Conservation (phyloP, 2,888 invertebrate species). For the Scaptomyza reducta region DNA sequence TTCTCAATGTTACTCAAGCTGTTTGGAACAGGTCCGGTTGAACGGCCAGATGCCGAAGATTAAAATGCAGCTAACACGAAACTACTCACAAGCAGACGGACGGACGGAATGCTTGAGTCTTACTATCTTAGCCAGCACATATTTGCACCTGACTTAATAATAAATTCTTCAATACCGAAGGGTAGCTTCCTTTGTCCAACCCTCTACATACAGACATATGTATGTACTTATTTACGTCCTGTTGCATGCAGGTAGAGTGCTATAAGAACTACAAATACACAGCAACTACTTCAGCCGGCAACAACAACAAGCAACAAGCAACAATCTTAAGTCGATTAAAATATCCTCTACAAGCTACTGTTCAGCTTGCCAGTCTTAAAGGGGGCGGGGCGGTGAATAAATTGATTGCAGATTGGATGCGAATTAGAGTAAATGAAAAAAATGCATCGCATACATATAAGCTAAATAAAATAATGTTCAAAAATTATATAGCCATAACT, state of each 20-base stretch:
- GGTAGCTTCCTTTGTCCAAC: slow-evolving; percentile 11
- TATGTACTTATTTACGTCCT: background rate
- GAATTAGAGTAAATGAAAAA: slow-evolving; percentile 7
- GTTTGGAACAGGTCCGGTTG: slow-evolving; percentile 5
- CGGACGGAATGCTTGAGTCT: background rate
- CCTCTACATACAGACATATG: background rate
- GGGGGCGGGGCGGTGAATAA: slow-evolving; percentile 10
- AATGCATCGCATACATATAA: background rate
- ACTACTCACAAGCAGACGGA: background rate
- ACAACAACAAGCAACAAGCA: background rate
- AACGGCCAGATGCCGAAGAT: slow-evolving; percentile 4
- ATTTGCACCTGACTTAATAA: slow-evolving; percentile 13
- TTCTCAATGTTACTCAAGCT: slow-evolving; percentile 3
- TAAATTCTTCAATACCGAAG: slow-evolving; percentile 6
- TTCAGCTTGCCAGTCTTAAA: slow-evolving; percentile 1
- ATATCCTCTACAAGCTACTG: slow-evolving; percentile 14
- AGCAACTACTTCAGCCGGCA: background rate
- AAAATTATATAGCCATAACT: background rate
- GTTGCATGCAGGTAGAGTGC: background rate
- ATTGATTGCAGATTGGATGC: slow-evolving; percentile 13
- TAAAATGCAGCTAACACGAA: slow-evolving; percentile 1
- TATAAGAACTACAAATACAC: background rate
- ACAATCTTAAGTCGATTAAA: slow-evolving; percentile 13
- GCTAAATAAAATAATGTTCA: background rate
- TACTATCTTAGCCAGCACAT: slow-evolving; percentile 3